These are phyloP conservation scores for Malachius bipustulatus DNA, from an alignment of 2,888 invertebrate species.

Conservation along the genomic window DNA sequence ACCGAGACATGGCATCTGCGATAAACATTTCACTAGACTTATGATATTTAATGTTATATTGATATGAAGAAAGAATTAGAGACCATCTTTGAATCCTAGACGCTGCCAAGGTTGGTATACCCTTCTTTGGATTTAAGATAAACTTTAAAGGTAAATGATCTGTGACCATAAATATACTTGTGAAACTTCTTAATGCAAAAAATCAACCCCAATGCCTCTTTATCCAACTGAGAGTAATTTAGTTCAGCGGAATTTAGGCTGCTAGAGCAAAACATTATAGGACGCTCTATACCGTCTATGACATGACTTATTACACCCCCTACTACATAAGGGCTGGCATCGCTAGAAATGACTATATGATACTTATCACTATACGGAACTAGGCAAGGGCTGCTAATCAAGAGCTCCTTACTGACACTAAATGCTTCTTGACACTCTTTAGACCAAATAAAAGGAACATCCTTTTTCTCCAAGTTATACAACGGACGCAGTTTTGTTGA, in stretches of 20 bases:
- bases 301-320: slow-evolving; percentile 19
- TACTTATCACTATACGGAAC: slow-evolving; percentile 17
- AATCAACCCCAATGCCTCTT: too few species aligned
- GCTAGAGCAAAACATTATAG: slow-evolving; percentile 17
- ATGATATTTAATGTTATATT: slow-evolving; percentile 16
- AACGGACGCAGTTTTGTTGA: slow-evolving; percentile 17
- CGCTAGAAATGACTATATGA: slow-evolving; percentile 19
- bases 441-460: slow-evolving; percentile 14
- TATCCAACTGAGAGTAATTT: slow-evolving; percentile 14
- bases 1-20: slow-evolving; percentile 14
- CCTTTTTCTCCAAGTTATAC: slow-evolving; percentile 14
- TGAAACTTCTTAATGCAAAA: slow-evolving; percentile 16
- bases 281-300: slow-evolving; percentile 16
- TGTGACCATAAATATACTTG: slow-evolving; percentile 15
- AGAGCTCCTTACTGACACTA: slow-evolving; percentile 18
- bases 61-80: slow-evolving; percentile 14
- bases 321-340: slow-evolving; percentile 19
- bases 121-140: slow-evolving; percentile 18
- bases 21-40: slow-evolving; percentile 13
- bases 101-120: slow-evolving; percentile 15
- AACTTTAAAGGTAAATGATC: slow-evolving; percentile 18
- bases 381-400: slow-evolving; percentile 16
- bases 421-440: slow-evolving; percentile 16
- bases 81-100: slow-evolving; percentile 16
- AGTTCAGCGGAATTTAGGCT: slow-evolving; percentile 12